Base-by-base conservation (phyloP, 2,113 vertebrate species). In the Kryptolebias marmoratus region DNA sequence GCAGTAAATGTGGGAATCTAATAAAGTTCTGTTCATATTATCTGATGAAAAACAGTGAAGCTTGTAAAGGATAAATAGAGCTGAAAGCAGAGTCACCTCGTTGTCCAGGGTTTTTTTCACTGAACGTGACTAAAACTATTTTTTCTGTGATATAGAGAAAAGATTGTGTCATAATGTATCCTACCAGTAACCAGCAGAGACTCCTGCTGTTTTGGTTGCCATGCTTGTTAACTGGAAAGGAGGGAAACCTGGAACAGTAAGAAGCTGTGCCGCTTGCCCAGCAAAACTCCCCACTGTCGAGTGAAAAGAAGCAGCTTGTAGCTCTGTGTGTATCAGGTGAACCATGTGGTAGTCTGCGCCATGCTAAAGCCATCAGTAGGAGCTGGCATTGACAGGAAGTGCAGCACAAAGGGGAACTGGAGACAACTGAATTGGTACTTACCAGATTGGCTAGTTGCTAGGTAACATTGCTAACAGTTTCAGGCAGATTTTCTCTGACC, bases 271-370 rank as follows among this genome's bases (percentile, higher is more conserved):
- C 63, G 67, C 44, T 77, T 45, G 70, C 64, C 55, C 58, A 45
- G 58, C 68, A 64, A 68, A 71, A 54, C 47, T 69, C 64, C 77
- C 84, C 1, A 16, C 67, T 63, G 77, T 83, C 63, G 77, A 77
- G 75, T 81, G 68, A 81, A 68, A 75, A 64, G 60, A 75, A 82
- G 65, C 81, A 86, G 75, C 77, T 83, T 86, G 81, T 68, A 57
- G 61, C 77, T 83, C 73, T 60, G 73, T 69, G 12, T 84, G 78
- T 72, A 64, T 77, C 82, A 86, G 81, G 70, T 87, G 82, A 78
- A 84, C 52, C 75, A 75, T 66, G 58, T 68, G 63, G 75, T 65
- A 18, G 81, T 77, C 62, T 59, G 58, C 73, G 71, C 75, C 31
- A 71, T 88, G 75, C 70, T 64, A 64, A 75, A 82, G 64, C 53